Evolutionary conservation across 2,797 vertebrate species (phyloP).

Genomic region (Muscicapa striata): DNA sequence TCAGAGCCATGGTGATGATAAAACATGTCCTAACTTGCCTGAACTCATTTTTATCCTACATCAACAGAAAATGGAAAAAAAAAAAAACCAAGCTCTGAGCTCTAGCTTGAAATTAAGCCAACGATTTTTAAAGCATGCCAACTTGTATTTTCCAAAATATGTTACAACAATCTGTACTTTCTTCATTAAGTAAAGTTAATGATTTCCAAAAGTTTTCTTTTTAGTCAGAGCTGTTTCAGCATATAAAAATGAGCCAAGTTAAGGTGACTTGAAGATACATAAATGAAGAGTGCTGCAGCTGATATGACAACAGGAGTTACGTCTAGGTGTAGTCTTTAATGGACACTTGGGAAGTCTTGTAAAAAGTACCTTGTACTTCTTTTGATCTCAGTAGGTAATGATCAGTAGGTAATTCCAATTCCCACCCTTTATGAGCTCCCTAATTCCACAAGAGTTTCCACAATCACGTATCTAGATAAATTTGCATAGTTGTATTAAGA

Average conservation of each 20-base stretch:
- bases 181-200: constrained; percentile 36
- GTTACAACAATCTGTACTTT: constrained; percentile 33
- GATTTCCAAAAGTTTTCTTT: constrained; percentile 52
- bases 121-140: constrained; percentile 11
- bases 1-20: neutral
- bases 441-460: neutral
- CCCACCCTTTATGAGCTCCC: neutral
- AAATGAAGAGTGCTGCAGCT: neutral
- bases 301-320: neutral
- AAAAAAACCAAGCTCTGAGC: neutral
- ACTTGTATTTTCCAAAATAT: constrained; percentile 42
- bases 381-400: neutral
- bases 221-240: neutral
- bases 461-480: neutral
- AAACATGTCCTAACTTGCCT: constrained; percentile 20
- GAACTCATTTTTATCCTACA: neutral
- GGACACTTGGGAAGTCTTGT: neutral
- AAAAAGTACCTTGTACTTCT: neutral
- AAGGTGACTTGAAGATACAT: neutral
- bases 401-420: neutral
- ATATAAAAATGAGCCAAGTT: neutral
- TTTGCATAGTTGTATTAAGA: neutral
- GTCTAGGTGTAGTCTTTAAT: neutral
- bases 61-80: constrained; percentile 8
- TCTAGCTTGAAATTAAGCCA: constrained; percentile 2